Percentiles rank a stretch among this genome's conserved stretches.
These are phyloP conservation scores for Sylvietta virens DNA, from an alignment of 2,113 vertebrate genomes.

Conservation along the genomic window DNA sequence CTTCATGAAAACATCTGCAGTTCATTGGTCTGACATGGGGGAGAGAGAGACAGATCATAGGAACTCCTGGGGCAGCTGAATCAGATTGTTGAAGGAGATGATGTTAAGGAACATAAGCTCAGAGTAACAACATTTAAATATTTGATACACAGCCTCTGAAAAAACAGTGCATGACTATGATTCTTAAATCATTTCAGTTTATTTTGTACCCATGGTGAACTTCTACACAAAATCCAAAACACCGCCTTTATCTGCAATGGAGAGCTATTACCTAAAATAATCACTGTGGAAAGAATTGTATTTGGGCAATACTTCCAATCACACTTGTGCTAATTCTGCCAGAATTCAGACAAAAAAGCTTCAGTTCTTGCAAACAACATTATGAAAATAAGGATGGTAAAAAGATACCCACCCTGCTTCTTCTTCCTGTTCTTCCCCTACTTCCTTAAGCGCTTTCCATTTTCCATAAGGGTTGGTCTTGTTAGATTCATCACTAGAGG, in stretches of 20 bases:
- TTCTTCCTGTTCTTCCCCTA: background rate
- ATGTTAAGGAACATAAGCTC: background rate
- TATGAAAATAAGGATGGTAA: background rate
- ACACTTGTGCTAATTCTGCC: background rate
- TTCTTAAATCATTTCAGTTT: background rate
- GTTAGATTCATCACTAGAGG: slow-evolving; percentile 38
- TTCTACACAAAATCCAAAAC: background rate
- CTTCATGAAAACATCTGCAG: background rate
- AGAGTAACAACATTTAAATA: background rate
- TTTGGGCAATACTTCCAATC: background rate
- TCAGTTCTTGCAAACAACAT: background rate
- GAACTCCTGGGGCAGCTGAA: background rate
- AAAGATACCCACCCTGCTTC: slow-evolving; percentile 79
- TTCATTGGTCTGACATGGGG: background rate
- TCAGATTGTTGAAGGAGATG: background rate
- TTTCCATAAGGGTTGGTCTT: slow-evolving; percentile 80
- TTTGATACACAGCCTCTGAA: background rate
- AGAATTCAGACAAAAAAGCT: background rate
- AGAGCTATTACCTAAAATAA: background rate
- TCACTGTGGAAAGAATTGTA: background rate
- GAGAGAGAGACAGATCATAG: background rate
- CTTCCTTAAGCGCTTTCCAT: slow-evolving; percentile 79
- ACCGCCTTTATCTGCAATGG: background rate
- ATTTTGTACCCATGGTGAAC: background rate
- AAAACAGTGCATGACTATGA: background rate